Evolutionary conservation across 2,888 invertebrate species (phyloP), one percentile per base, ranked within the genome.

Genomic region (Drosophila cognata): DNA sequence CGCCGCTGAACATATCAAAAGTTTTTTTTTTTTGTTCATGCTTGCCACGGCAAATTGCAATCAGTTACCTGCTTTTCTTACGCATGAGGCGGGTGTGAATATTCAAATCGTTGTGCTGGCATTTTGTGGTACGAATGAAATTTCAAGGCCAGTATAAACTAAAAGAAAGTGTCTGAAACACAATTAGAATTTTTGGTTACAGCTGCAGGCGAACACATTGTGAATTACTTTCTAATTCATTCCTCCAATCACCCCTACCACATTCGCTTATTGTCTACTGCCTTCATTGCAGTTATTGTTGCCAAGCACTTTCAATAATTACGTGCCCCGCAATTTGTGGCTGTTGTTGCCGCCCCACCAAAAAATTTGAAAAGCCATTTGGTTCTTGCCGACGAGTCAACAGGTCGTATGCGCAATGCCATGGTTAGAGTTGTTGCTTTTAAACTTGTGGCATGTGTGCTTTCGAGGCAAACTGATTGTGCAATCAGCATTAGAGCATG

Each of bases 401-500:
- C 79, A 80, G 79, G 79, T 80, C 79, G 79, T 74, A 80, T 78
- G 48, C 61, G 74, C 71, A 68, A 81, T 74, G 65, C 33, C 53
- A 52, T n/a, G 13, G 10, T 52, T 48, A 46, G 35, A 5, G 36
- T 55, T 55, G 64, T 50, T 36, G 29, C 46, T 35, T 61, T 60
- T 16, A 56, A 57, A 16, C 36, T 50, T 35, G 59, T 48, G 25
- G 21, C 25, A 16, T 41, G 57, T 36, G 46, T 66, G 51, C 41
- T 38, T 38, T 52, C 18, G 33, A 35, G 57, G 29, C 76, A 71
- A 71, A 59, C 85, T 79, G 82, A 84, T 89, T 82, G 85, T 73
- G 75, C 85, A 88, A 89, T 89, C 85, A 88, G 77, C 77, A 64
- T 80, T 77, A 80, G 72, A 62, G 64, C 73, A 55, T 64, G 77